phyloP scores from a whole-genome alignment of 2,888 invertebrate species.

The Agrochola circellaris region DNA sequence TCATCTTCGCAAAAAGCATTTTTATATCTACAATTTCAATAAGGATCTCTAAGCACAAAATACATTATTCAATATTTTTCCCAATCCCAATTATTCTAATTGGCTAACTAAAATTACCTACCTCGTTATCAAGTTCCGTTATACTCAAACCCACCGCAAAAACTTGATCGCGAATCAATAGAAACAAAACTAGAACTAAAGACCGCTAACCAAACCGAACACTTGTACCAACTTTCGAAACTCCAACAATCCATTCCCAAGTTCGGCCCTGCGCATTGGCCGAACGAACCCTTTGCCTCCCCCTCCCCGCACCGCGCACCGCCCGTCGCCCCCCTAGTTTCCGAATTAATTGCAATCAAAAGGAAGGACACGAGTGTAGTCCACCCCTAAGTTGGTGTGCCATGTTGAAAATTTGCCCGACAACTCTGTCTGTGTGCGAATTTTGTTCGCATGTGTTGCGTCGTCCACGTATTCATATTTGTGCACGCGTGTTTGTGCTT shows the following conservation, averaged over 20 bases:
- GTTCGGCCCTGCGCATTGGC: slow-evolving; percentile 89
- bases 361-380: slow-evolving; percentile 90
- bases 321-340: slow-evolving; percentile 75
- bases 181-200: slow-evolving; percentile 78
- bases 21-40: background rate
- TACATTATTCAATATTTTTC: background rate
- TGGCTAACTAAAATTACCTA: slow-evolving; percentile 30
- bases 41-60: background rate
- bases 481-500: slow-evolving; percentile 70
- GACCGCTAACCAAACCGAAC: slow-evolving; percentile 78
- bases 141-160: slow-evolving; percentile 58
- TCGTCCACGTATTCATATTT: slow-evolving; percentile 60
- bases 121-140: slow-evolving; percentile 54
- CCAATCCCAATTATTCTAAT: slow-evolving; percentile 30
- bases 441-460: slow-evolving; percentile 66
- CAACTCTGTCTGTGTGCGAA: slow-evolving; percentile 75
- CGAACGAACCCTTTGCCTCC: slow-evolving; percentile 81
- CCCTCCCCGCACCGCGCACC: slow-evolving; percentile 71
- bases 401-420: slow-evolving; percentile 87
- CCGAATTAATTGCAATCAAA: slow-evolving; percentile 91
- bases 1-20: background rate
- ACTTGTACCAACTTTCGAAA: slow-evolving; percentile 79
- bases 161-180: slow-evolving; percentile 72
- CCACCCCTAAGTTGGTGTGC: slow-evolving; percentile 89
- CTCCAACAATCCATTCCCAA: slow-evolving; percentile 82